Conservation (phyloP, 2,888 invertebrate genomes). For the Tenodera sinensis region DNA sequence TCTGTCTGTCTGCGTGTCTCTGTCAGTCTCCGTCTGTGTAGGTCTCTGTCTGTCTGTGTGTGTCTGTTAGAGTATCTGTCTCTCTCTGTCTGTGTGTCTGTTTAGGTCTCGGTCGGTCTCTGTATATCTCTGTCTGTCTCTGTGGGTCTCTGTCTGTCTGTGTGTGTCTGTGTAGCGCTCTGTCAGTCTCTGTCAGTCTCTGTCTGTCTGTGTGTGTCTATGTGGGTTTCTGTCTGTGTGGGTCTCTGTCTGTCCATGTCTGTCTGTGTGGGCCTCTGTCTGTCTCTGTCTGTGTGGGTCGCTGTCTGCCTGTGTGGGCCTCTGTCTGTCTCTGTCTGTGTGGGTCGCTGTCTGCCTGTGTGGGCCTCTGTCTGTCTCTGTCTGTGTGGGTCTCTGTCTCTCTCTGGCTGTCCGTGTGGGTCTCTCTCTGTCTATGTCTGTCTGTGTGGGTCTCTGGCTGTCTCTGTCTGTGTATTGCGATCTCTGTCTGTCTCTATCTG, state of each 20-base stretch:
- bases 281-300: neutral
- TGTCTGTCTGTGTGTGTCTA: neutral
- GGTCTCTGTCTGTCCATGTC: too few species aligned
- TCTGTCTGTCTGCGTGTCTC: too few species aligned
- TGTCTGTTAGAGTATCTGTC: neutral
- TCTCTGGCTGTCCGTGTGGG: neutral
- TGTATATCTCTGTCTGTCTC: too few species aligned
- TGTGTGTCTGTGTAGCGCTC: neutral
- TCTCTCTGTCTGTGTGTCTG: neutral
- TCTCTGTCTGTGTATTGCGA: neutral
- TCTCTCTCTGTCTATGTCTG: too few species aligned
- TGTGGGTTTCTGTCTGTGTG: too few species aligned
- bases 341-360: neutral
- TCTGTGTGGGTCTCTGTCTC: too few species aligned
- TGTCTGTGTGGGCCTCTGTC: too few species aligned
- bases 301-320: slow-evolving; percentile 9
- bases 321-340: neutral
- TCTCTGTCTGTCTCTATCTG: too few species aligned
- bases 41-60: neutral
- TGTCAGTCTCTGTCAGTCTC: slow-evolving; percentile 18
- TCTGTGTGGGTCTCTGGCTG: too few species aligned
- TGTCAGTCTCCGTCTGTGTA: too few species aligned
- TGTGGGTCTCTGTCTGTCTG: too few species aligned
- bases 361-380: slow-evolving; percentile 21
- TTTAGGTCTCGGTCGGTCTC: neutral